Evolutionary conservation across 2,888 invertebrate genomes (phyloP).

Genomic region (Elysia crispata): DNA sequence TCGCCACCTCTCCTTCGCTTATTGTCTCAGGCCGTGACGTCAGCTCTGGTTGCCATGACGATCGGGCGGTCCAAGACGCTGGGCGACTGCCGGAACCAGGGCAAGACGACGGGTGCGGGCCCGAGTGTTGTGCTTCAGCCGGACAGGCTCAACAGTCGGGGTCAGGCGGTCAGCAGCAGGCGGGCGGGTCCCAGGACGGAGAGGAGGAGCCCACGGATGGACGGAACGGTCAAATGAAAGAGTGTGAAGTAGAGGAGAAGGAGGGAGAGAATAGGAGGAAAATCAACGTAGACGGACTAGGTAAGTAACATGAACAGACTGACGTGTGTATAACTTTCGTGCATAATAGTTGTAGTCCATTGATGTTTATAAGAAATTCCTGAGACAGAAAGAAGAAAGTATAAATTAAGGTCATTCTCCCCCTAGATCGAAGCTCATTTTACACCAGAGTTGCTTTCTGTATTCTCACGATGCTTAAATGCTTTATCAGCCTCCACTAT

Average conservation of each 20-base stretch:
- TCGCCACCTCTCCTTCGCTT: background rate
- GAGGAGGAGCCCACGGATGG: background rate
- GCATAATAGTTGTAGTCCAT: no score
- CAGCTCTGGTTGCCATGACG: constrained; percentile 38
- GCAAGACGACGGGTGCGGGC: background rate
- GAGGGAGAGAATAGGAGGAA: background rate
- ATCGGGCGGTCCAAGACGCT: constrained; percentile 3
- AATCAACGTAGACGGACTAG: no score
- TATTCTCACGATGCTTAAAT: no score
- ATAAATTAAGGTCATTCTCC: no score
- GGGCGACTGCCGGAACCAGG: no score
- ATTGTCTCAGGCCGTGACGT: background rate
- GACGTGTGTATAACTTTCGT: no score
- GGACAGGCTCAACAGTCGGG: background rate
- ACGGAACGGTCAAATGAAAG: background rate
- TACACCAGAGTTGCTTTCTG: no score
- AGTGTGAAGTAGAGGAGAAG: background rate
- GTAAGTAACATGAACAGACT: no score
- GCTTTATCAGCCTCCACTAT: no score
- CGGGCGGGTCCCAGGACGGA: constrained; percentile 25
- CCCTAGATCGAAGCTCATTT: no score
- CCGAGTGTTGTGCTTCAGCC: background rate
- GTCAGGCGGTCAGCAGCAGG: background rate
- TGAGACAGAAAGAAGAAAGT: no score
- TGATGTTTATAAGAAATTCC: no score